A percentile compares a stretch with the other conserved stretches of the same genome.
phyloP scores from a whole-genome alignment of 2,113 vertebrate species.

The Spermophilus dauricus region DNA sequence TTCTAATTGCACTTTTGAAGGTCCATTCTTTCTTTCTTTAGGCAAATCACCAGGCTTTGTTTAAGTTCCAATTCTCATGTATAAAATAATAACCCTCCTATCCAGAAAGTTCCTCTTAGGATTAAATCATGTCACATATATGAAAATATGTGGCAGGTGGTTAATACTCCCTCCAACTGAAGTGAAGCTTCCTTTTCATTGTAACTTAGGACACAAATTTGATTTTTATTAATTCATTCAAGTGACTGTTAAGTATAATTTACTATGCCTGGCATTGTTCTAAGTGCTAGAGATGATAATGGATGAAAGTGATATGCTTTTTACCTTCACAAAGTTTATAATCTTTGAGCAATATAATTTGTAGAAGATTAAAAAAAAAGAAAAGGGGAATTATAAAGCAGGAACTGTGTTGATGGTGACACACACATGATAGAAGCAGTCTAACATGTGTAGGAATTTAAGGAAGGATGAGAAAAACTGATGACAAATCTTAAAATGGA shows the following conservation, averaged over 20 bases:
- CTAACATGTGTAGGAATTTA: neutral
- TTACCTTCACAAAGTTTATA: neutral
- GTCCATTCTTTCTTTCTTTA: neutral
- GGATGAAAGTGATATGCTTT: neutral
- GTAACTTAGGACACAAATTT: neutral
- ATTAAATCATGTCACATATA: neutral
- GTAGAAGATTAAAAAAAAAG: neutral
- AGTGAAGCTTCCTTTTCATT: neutral
- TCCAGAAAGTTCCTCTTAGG: neutral
- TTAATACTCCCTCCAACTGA: neutral
- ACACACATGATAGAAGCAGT: neutral
- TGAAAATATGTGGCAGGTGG: neutral
- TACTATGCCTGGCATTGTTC: neutral
- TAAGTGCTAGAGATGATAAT: neutral
- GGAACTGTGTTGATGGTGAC: neutral
- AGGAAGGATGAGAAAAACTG: neutral
- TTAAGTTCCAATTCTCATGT: neutral
- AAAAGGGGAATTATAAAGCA: neutral
- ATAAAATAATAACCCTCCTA: neutral
- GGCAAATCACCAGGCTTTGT: neutral
- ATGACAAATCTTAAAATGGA: neutral
- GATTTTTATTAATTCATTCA: conserved; percentile 35
- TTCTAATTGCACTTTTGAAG: neutral
- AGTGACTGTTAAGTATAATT: neutral
- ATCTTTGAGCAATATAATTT: conserved; percentile 2